phyloP scores from a whole-genome alignment of 2,797 vertebrate species.

The Onychomys torridus region DNA sequence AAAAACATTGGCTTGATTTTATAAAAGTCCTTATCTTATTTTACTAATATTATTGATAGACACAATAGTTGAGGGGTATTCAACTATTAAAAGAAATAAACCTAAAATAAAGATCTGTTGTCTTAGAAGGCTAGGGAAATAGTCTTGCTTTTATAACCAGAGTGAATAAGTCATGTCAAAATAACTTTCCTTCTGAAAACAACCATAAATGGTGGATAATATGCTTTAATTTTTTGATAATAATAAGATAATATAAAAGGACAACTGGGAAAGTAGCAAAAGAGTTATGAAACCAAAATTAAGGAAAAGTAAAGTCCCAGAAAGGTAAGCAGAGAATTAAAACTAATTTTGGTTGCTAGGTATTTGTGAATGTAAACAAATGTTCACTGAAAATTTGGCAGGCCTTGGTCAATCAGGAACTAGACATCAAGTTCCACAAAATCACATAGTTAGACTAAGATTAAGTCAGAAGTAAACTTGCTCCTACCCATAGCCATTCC shows the following conservation, averaged over 20 bases:
- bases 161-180: slow-evolving; percentile 14
- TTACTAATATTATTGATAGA: slow-evolving; percentile 57
- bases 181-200: slow-evolving; percentile 36
- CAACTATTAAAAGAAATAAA: slow-evolving; percentile 27
- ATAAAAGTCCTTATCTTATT: slow-evolving; percentile 28
- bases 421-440: slow-evolving; percentile 2
- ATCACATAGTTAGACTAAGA: not conserved
- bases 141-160: slow-evolving; percentile 20
- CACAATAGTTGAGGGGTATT: not conserved
- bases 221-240: not conserved
- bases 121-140: slow-evolving; percentile 53
- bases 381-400: slow-evolving; percentile 11
- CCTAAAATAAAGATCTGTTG: slow-evolving; percentile 27
- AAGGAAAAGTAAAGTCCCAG: slow-evolving; percentile 30
- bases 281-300: slow-evolving; percentile 4
- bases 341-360: not conserved
- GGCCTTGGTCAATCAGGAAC: slow-evolving; percentile 23
- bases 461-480: slow-evolving; percentile 47
- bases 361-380: slow-evolving; percentile 36
- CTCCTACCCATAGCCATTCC: not conserved
- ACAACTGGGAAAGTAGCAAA: slow-evolving; percentile 37
- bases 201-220: not conserved
- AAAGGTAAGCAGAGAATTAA: slow-evolving; percentile 43
- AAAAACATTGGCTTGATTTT: slow-evolving; percentile 59
- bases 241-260: not conserved